Evolutionary conservation across 2,113 vertebrate genomes (phyloP).

Genomic region (Brienomyrus longianalis): DNA sequence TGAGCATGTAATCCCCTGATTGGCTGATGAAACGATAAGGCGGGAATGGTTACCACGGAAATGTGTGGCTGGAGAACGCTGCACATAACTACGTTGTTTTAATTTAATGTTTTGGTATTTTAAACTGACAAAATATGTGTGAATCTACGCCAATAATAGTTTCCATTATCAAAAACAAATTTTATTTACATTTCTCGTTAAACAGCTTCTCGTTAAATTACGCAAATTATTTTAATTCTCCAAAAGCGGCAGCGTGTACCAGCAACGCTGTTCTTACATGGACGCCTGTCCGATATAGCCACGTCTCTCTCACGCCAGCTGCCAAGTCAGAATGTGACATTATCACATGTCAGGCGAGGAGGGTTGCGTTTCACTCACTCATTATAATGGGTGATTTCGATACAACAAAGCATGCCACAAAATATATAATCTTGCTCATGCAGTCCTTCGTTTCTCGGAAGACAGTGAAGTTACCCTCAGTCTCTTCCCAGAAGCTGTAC

Average conservation of each 20-base stretch:
- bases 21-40: not conserved
- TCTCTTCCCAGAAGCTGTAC: not conserved
- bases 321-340: slow-evolving; percentile 27
- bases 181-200: not conserved
- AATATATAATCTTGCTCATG: not conserved
- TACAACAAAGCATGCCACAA: not conserved
- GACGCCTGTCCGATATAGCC: not conserved
- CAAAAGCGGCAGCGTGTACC: not conserved
- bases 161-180: not conserved
- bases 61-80: not conserved
- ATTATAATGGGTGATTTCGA: not conserved
- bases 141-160: not conserved
- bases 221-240: not conserved
- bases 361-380: not conserved
- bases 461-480: not conserved
- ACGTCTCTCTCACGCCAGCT: slow-evolving; percentile 4
- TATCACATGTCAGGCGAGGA: slow-evolving; percentile 13
- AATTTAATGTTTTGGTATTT: not conserved
- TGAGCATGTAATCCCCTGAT: not conserved
- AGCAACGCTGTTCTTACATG: not conserved
- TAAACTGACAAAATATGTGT: not conserved
- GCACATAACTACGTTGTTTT: not conserved
- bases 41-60: not conserved
- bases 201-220: not conserved
- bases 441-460: not conserved